Evolutionary conservation across 2,113 vertebrate species (phyloP).

Genomic region (Atlantisia rogersi): DNA sequence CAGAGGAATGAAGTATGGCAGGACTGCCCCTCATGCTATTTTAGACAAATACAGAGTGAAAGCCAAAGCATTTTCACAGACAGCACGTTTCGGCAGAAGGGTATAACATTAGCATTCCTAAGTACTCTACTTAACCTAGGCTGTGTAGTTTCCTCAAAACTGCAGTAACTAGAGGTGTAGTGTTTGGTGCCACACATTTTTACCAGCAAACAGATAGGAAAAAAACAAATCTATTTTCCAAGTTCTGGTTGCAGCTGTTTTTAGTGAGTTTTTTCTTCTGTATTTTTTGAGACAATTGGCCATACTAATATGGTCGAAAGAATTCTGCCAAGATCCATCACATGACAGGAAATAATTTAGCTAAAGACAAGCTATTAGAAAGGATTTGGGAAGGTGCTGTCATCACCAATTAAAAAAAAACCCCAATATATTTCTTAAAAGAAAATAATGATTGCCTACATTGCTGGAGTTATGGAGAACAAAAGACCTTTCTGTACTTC

Average conservation of each 20-base stretch:
- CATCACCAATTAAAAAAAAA: neutral
- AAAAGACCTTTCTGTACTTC: neutral
- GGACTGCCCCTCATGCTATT: slow-evolving; percentile 1
- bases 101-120: neutral
- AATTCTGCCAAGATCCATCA: neutral
- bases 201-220: neutral
- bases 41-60: slow-evolving; percentile 1
- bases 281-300: neutral
- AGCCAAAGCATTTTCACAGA: neutral
- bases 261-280: neutral
- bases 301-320: neutral
- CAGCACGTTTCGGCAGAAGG: neutral
- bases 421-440: neutral
- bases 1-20: neutral
- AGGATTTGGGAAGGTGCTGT: neutral
- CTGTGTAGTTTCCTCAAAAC: neutral
- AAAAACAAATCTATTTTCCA: neutral
- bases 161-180: neutral
- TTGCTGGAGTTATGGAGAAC: neutral
- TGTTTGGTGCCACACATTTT: neutral
- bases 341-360: neutral
- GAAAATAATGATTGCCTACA: neutral
- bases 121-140: neutral
- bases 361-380: neutral
- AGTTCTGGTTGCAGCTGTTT: neutral